Base-by-base conservation (phyloP, 1,140 invertebrate genomes). In the Leptonema lineaticorne region DNA sequence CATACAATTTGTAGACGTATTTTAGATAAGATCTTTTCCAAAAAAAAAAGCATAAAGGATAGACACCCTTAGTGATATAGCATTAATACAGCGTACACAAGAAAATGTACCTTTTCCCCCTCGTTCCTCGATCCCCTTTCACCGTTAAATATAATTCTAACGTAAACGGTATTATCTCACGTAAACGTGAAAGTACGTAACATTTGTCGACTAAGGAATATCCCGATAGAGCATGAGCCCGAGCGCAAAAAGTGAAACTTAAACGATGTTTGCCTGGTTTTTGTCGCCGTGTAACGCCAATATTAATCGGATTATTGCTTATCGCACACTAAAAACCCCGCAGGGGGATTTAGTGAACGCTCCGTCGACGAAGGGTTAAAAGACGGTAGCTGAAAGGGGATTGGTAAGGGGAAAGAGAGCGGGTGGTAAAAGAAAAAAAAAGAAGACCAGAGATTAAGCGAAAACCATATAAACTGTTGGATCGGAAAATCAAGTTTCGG, bases 281-380 rank as follows among this genome's bases (percentile, higher is more conserved):
- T n/a, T n/a, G n/a, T n/a, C n/a, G n/a, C 20, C 11, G 26, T 27
- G 28, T 28, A 58, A 27, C 26, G 22, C 56, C 56, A 58, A 58
- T 58, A 58, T 58, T 30, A 58, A 58, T 26, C 56, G 26, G 56
- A 58, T 58, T 58, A 58, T 58, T 58, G 14, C 56, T 58, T 58
- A 58, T 58, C 4, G 24, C 4, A 18, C 37, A 16, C 37, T 41
- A 41, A 16, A 9, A 27, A 18, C 56, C 37, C 37, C n/a, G n/a
- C n/a, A n/a, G n/a, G n/a, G n/a, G n/a, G n/a, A n/a, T n/a, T n/a
- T n/a, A n/a, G n/a, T n/a, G n/a, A n/a, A n/a, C n/a, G 37, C 37
- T 41, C 37, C 11, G 37, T 14, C 37, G 2, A 3, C 37, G 9
- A 2, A n/a, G n/a, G n/a, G n/a, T n/a, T n/a, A n/a, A n/a, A n/a